Base-by-base conservation (phyloP, 2,113 vertebrate species). In the Panurus biarmicus region DNA sequence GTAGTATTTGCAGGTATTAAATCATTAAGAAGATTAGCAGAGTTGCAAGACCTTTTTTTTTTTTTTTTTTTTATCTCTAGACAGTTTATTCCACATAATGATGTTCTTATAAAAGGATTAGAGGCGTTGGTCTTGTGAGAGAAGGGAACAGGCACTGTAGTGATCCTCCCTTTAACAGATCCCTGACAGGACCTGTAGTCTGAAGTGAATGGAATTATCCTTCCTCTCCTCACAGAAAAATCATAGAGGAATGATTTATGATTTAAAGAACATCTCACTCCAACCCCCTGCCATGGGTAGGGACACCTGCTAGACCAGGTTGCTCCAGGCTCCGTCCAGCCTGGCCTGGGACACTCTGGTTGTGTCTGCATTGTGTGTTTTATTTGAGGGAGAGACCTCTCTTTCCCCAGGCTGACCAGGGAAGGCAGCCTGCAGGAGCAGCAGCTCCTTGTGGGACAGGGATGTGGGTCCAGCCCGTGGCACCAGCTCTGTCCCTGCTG, bases 11-110 rank as follows among this genome's bases (percentile, higher is more conserved):
- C 87, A 96, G 91, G 85, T 90, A 82, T 96, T 93, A 93, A 94
- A 89, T 86, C 76, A 73, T 95, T 93, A 94, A 78, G 60, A 75
- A 87, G 90, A 95, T 92, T 73, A 94, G 73, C 35, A 50, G 78
- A 85, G 76, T 76, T 93, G 79, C 48, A 81, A 90, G 64, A 48
- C 66, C 4, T 6, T 40, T 58, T 44, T 25, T 23, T 12, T 42
- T 42, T 35, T 72, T 62, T 35, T 58, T 44, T 45, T 22, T 8
- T 3, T 2, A 2, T 2, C 47, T 54, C 35, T 38, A 16, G 84
- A 50, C 26, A 51, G 62, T 94, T 94, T 91, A 66, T 92, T 94
- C 81, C 45, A 47, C 20, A 11, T 69, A 70, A 82, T 44, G 47
- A 13, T 76, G 78, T 66, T 87, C 85, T 72, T 42, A 61, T 33